A percentile compares a stretch with the other conserved stretches of the same genome.
These are phyloP conservation scores for Crotalus helleri DNA, from an alignment of 2,113 vertebrate genomes.

Conservation along the genomic window DNA sequence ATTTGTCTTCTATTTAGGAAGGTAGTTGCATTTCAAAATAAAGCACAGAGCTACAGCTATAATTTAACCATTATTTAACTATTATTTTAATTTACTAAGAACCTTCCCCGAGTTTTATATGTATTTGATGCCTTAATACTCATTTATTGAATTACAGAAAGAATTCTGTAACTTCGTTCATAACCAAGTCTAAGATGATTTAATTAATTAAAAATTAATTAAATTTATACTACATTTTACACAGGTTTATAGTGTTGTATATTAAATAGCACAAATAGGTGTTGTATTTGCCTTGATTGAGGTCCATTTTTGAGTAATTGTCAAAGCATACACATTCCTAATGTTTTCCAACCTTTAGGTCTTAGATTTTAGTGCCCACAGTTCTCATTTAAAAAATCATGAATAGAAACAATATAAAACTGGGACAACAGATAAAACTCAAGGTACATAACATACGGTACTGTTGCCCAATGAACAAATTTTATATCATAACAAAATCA, in stretches of 20 bases:
- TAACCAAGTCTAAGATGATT: not conserved
- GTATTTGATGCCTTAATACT: not conserved
- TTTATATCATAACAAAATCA: not conserved
- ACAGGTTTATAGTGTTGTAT: not conserved
- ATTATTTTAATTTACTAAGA: not conserved
- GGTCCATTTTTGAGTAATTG: not conserved
- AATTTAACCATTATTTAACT: not conserved
- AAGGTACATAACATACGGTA: not conserved
- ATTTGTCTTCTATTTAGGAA: not conserved
- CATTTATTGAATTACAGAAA: not conserved
- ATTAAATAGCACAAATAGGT: not conserved
- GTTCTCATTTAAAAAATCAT: not conserved
- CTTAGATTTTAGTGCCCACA: not conserved
- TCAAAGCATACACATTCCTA: not conserved
- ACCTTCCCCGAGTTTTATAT: not conserved
- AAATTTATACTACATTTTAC: not conserved
- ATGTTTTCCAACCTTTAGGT: not conserved
- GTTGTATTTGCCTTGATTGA: not conserved
- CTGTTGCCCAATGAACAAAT: not conserved
- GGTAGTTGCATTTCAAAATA: not conserved
- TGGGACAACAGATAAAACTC: not conserved
- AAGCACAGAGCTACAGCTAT: not conserved
- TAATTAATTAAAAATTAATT: not conserved
- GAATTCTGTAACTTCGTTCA: not conserved
- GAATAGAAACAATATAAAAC: not conserved